Evolutionary conservation across 2,888 invertebrate genomes (phyloP).

Genomic region (Hyposoter dolosus): DNA sequence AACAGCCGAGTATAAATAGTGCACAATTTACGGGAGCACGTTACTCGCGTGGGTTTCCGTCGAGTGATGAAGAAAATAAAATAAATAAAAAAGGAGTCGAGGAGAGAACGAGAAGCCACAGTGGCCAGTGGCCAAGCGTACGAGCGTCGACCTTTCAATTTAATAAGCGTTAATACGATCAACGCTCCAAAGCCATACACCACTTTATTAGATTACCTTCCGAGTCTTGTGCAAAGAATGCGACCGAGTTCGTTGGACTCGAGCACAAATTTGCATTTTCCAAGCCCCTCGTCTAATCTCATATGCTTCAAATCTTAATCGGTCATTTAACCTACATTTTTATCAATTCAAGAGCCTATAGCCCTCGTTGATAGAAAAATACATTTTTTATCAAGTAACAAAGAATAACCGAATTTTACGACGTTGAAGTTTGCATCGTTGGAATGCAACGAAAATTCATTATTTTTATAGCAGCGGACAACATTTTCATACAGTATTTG

Average conservation of each 20-base stretch:
- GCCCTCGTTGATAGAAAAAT: not conserved
- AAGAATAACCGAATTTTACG: not conserved
- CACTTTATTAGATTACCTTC: constrained; percentile 66
- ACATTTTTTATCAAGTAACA: not conserved
- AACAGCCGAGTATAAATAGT: constrained; percentile 26
- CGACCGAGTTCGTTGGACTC: constrained; percentile 58
- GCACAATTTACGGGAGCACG: constrained; percentile 34
- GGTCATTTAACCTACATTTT: not conserved
- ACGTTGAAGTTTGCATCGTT: too few relatives aligned
- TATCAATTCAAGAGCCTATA: not conserved
- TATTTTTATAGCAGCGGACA: too few relatives aligned
- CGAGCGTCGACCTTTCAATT: constrained; percentile 80
- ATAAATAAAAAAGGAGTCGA: not conserved
- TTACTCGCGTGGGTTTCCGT: constrained; percentile 54
- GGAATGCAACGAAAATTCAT: too few relatives aligned
- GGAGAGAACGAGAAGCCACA: constrained; percentile 51
- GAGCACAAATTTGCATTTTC: constrained; percentile 33
- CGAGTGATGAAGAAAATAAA: constrained; percentile 30
- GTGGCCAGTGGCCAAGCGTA: constrained; percentile 44
- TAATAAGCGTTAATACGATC: constrained; percentile 81
- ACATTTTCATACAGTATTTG: too few relatives aligned
- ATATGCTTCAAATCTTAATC: constrained; percentile 1
- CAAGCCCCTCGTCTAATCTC: constrained; percentile 7
- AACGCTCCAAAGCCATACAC: constrained; percentile 64
- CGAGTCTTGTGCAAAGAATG: constrained; percentile 35